A percentile compares a stretch with the other conserved stretches of the same genome.
Conservation (phyloP, 92 coral and sea anemone genomes). For the Paramuricea clavata region DNA sequence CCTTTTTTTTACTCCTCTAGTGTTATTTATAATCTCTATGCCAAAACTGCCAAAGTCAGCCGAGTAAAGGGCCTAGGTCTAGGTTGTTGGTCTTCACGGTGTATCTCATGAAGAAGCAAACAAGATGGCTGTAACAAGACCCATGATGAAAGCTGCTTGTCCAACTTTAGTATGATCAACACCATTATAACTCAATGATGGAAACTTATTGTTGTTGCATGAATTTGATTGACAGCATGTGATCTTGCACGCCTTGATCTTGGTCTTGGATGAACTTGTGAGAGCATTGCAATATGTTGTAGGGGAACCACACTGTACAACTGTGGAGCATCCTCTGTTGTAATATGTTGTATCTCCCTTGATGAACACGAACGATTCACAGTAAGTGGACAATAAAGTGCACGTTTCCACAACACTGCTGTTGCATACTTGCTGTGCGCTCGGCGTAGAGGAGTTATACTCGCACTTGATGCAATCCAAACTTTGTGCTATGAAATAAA, state of each 20-base stretch:
- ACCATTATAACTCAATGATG: not conserved
- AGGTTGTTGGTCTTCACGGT: too few species aligned
- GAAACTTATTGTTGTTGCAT: not conserved
- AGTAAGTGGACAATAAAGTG: not conserved
- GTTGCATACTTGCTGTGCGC: not conserved
- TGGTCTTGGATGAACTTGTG: not conserved
- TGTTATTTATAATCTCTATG: too few species aligned
- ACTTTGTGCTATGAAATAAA: not conserved
- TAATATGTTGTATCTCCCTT: not conserved
- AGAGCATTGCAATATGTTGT: not conserved
- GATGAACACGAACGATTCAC: not conserved
- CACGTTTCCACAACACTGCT: not conserved
- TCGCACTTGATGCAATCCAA: not conserved
- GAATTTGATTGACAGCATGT: not conserved
- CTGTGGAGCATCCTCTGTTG: not conserved
- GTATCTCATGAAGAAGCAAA: not conserved
- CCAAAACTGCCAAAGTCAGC: too few species aligned
- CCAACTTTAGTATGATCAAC: not conserved
- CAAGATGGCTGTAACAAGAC: not conserved
- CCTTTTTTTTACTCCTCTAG: too few species aligned
- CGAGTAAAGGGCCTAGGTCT: too few species aligned
- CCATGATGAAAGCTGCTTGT: not conserved
- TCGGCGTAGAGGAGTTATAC: not conserved
- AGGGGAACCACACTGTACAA: not conserved
- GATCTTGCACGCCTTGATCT: not conserved